phyloP scores from a whole-genome alignment of 2,113 vertebrate genomes.

The Macroglossus sobrinus region DNA sequence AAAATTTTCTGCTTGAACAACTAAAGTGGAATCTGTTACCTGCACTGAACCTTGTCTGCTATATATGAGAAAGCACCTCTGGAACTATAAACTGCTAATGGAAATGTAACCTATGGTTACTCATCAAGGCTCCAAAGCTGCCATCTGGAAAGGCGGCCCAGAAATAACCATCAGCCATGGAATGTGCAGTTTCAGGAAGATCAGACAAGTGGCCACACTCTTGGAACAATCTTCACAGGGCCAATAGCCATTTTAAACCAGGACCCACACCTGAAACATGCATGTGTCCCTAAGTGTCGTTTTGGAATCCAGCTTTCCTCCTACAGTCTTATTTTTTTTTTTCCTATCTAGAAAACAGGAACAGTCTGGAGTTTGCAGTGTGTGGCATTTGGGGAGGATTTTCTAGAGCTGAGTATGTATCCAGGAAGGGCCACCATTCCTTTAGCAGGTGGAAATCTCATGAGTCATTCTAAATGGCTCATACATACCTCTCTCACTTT shows the following conservation, averaged over 20 bases:
- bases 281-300: not conserved
- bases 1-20: not conserved
- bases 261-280: not conserved
- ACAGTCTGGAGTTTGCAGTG: not conserved
- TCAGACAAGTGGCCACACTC: not conserved
- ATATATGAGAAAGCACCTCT: not conserved
- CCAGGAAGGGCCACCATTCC: slow-evolving; percentile 5
- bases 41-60: not conserved
- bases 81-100: not conserved
- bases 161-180: not conserved
- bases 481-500: not conserved
- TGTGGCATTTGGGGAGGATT: not conserved
- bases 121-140: not conserved
- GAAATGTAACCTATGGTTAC: not conserved
- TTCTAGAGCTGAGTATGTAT: not conserved
- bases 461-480: slow-evolving; percentile 43
- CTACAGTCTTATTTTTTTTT: not conserved
- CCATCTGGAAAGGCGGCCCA: not conserved
- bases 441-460: not conserved
- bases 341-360: not conserved
- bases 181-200: not conserved
- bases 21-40: not conserved
- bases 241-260: not conserved
- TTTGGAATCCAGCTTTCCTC: not conserved
- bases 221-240: not conserved